Conservation (phyloP, 2,888 invertebrate species). For the Cataglyphis livida region DNA sequence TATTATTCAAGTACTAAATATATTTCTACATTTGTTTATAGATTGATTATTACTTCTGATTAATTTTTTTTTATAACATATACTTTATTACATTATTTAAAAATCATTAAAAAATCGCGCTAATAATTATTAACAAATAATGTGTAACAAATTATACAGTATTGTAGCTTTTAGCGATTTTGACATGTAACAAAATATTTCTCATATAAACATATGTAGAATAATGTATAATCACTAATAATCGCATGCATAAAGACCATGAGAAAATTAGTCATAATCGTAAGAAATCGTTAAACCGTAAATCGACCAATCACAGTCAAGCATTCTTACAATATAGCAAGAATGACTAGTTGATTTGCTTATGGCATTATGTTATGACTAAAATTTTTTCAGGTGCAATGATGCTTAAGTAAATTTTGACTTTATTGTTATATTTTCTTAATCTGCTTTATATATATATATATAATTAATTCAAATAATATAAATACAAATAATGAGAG, state of each 20-base stretch:
- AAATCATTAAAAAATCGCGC: conserved; percentile 16
- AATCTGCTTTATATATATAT: background rate
- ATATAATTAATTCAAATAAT: background rate
- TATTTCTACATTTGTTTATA: conserved; percentile 32
- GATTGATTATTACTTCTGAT: background rate
- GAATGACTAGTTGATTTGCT: background rate
- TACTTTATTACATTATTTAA: conserved; percentile 45
- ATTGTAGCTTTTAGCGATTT: conserved; percentile 23
- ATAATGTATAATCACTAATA: background rate
- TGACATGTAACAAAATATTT: background rate
- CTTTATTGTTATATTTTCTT: background rate
- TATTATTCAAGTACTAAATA: conserved; percentile 65
- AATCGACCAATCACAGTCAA: background rate
- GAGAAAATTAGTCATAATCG: background rate
- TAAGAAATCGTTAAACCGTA: background rate
- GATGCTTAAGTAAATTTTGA: background rate
- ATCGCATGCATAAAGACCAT: background rate
- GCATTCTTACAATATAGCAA: background rate
- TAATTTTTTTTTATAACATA: background rate
- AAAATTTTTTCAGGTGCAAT: background rate
- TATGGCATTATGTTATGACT: background rate
- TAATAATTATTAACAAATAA: conserved; percentile 11
- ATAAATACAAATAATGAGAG: conserved; percentile 1
- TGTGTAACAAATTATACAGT: conserved; percentile 39
- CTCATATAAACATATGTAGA: background rate